These are phyloP conservation scores for Neolamprologus tretocephalus DNA, from an alignment of 2,113 vertebrate genomes.

Conservation along the genomic window DNA sequence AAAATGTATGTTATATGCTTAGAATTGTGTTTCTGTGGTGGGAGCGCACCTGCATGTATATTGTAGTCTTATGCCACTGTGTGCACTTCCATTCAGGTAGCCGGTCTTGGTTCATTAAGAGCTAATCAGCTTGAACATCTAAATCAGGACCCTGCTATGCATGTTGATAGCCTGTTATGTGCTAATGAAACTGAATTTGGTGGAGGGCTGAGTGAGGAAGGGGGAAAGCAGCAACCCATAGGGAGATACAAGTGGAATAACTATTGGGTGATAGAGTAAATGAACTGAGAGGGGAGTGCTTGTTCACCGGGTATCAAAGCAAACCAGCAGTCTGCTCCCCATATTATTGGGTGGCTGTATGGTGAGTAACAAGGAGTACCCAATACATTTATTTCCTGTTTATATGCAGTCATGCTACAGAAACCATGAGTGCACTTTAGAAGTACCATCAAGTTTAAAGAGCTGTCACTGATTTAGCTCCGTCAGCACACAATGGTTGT, in stretches of 20 bases:
- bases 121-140: constrained; percentile 67
- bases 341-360: neutral
- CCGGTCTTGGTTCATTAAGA: constrained; percentile 48
- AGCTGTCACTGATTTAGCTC: neutral
- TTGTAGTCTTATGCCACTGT: constrained; percentile 9
- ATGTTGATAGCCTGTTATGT: constrained; percentile 70
- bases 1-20: neutral
- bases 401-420: neutral
- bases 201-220: neutral
- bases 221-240: constrained; percentile 24
- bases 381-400: neutral
- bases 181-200: constrained; percentile 61
- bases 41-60: neutral
- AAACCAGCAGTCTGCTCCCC: neutral
- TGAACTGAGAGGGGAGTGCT: neutral
- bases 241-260: constrained; percentile 48
- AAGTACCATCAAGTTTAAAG: neutral
- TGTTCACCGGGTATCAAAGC: neutral
- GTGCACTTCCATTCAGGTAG: constrained; percentile 48
- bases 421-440: neutral
- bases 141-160: constrained; percentile 68
- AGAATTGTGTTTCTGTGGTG: neutral
- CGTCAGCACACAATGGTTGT: neutral
- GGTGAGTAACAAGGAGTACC: neutral
- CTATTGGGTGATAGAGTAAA: constrained; percentile 30